Conservation (phyloP, 2,888 invertebrate species). For the Lepidocyrtinus sp. region DNA sequence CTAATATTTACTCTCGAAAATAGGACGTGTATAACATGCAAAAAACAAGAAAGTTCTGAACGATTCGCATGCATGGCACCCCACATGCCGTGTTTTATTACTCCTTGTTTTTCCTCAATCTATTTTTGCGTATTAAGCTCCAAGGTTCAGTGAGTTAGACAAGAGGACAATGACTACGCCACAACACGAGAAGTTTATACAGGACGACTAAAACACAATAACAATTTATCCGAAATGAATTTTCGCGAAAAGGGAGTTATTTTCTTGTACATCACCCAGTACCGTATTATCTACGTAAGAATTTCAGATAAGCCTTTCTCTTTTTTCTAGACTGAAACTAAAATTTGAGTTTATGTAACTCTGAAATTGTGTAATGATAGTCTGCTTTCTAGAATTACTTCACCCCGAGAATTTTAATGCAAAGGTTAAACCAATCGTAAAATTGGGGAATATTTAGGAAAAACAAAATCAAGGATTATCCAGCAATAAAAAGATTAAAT, state of each 20-base stretch:
- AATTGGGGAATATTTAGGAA: background rate
- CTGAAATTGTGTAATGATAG: background rate
- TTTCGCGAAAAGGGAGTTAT: background rate
- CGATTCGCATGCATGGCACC: background rate
- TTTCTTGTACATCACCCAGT: background rate
- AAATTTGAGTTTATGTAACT: background rate
- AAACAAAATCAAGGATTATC: too few species aligned
- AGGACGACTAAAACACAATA: background rate
- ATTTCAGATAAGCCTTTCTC: too few species aligned
- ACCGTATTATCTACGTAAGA: background rate
- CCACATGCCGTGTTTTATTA: background rate
- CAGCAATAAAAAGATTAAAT: too few species aligned
- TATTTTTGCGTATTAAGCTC: background rate
- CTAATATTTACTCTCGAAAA: background rate
- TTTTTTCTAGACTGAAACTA: too few species aligned
- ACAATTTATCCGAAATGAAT: background rate
- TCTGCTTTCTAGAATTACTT: background rate
- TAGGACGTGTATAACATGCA: too few species aligned
- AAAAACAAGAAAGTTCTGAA: background rate
- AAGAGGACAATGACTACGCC: conserved; percentile 36
- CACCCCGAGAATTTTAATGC: background rate
- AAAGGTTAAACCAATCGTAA: background rate
- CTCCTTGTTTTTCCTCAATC: background rate
- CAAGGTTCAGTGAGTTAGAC: conserved; percentile 25
- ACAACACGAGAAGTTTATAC: background rate